phyloP scores from a whole-genome alignment of 2,797 vertebrate genomes.

The Acropternis orthonyx region DNA sequence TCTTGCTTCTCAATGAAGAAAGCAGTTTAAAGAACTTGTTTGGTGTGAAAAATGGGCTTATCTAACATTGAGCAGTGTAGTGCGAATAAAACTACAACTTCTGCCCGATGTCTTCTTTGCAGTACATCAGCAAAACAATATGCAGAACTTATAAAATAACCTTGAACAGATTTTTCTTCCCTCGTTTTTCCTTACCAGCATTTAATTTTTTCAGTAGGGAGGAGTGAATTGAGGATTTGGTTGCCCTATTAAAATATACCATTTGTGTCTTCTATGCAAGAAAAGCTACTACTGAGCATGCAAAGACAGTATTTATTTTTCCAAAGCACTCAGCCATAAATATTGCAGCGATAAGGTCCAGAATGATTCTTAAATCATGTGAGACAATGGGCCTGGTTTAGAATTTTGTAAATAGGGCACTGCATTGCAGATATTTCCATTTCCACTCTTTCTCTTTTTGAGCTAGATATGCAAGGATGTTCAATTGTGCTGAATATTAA shows the following conservation, averaged over 20 bases:
- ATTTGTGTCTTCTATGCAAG: not conserved
- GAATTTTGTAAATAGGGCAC: constrained; percentile 38
- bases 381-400: not conserved
- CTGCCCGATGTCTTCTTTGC: not conserved
- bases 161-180: not conserved
- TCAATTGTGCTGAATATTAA: not conserved
- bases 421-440: constrained; percentile 36
- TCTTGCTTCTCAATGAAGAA: not conserved
- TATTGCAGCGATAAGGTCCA: not conserved
- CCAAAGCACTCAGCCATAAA: constrained; percentile 12
- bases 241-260: not conserved
- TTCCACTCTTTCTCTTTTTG: not conserved
- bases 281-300: not conserved
- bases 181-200: not conserved
- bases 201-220: not conserved
- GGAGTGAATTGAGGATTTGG: not conserved
- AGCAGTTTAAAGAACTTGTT: not conserved
- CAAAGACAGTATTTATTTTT: constrained; percentile 33
- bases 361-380: constrained; percentile 41
- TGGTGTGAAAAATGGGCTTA: not conserved
- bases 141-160: not conserved
- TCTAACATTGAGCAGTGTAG: not conserved
- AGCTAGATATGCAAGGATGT: not conserved
- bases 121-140: not conserved
- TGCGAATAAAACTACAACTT: not conserved